Evolutionary conservation across 1,140 invertebrate genomes (phyloP).

Genomic region (Theocolax elegans): DNA sequence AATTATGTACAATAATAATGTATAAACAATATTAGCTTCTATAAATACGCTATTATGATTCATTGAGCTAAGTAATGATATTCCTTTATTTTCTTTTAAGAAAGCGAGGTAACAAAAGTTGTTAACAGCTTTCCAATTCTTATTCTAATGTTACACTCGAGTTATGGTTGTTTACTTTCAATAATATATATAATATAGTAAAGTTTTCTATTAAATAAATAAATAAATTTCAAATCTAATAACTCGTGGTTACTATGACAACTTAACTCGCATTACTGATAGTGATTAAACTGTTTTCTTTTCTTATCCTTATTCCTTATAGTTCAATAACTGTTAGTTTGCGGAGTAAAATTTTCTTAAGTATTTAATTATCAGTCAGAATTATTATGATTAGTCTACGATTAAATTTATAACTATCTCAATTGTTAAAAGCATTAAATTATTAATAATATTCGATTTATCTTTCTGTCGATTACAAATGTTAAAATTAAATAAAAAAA

Average conservation of each 20-base stretch:
- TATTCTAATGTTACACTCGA: too few relatives aligned
- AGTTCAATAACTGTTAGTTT: neutral
- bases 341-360: conserved; percentile 14
- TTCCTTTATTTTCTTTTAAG: conserved; percentile 12
- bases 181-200: neutral
- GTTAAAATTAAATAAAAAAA: neutral
- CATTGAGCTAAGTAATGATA: too few relatives aligned
- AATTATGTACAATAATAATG: conserved; percentile 35
- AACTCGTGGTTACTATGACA: too few relatives aligned
- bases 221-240: conserved; percentile 24
- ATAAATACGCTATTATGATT: conserved; percentile 25
- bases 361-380: conserved; percentile 17
- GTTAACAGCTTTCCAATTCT: conserved; percentile 8
- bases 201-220: conserved; percentile 16
- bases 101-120: too few relatives aligned
- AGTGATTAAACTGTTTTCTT: too few relatives aligned
- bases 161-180: too few relatives aligned
- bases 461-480: neutral
- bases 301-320: too few relatives aligned
- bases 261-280: too few relatives aligned
- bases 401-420: conserved; percentile 6
- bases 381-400: neutral
- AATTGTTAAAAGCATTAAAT: conserved; percentile 15
- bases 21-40: conserved; percentile 28
- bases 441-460: too few relatives aligned